Conservation (phyloP, 2,113 vertebrate genomes). For the Ancistrus triradiatus region DNA sequence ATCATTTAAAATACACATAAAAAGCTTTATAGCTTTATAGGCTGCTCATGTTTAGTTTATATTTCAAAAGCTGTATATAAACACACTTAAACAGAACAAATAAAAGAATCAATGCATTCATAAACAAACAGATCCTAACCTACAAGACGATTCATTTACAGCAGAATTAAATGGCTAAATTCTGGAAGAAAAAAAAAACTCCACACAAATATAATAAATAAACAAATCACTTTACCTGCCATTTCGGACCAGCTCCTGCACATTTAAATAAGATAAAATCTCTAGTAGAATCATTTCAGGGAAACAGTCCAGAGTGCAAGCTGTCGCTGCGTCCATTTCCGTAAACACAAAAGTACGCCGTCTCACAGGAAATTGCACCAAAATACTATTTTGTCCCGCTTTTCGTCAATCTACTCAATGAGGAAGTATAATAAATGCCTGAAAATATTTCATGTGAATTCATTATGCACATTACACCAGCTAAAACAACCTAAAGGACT, state of each 20-base stretch:
- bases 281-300: conserved; percentile 74
- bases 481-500: background rate
- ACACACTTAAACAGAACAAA: too few species aligned
- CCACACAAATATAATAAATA: background rate
- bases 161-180: background rate
- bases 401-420: too few species aligned
- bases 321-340: conserved; percentile 58
- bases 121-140: background rate
- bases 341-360: background rate
- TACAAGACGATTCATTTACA: too few species aligned
- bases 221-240: conserved; percentile 57
- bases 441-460: background rate
- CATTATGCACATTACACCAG: background rate
- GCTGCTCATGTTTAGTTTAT: too few species aligned
- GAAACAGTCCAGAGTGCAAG: conserved; percentile 61
- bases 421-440: too few species aligned
- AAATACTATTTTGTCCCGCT: too few species aligned
- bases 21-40: too few species aligned
- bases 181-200: background rate
- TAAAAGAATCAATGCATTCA: too few species aligned
- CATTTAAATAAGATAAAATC: conserved; percentile 66
- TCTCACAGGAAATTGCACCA: background rate
- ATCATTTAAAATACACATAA: too few species aligned
- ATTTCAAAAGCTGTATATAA: too few species aligned
- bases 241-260: conserved; percentile 63